These are phyloP conservation scores for Nymphalis polychloros DNA, from an alignment of 2,888 invertebrate species.

Conservation along the genomic window DNA sequence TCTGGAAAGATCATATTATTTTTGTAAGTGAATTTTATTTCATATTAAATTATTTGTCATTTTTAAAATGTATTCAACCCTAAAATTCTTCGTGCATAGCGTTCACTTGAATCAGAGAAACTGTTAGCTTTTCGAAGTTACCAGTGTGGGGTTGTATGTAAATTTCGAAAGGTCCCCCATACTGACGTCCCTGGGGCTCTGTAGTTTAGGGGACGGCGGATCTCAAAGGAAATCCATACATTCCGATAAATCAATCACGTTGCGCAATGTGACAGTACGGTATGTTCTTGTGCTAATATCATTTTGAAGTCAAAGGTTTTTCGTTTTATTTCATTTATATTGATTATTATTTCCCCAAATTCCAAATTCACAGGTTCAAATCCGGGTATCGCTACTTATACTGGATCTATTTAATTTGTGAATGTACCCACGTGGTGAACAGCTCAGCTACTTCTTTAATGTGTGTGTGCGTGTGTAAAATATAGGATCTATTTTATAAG, in stretches of 20 bases:
- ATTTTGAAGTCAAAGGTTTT: neutral
- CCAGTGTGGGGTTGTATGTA: conserved; percentile 22
- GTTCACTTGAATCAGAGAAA: conserved; percentile 1
- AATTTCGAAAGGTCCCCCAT: conserved; percentile 19
- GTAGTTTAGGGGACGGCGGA: conserved; percentile 19
- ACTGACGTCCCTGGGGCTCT: conserved; percentile 22
- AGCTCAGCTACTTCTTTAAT: no score
- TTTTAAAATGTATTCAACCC: neutral
- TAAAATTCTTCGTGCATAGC: neutral
- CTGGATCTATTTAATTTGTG: no score
- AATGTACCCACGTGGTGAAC: no score
- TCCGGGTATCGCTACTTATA: no score
- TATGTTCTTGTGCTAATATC: conserved; percentile 13
- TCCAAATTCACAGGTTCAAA: no score
- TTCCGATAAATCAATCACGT: conserved; percentile 30
- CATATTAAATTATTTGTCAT: no score
- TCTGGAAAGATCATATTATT: no score
- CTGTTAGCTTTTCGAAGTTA: conserved; percentile 7
- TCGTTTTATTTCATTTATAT: neutral
- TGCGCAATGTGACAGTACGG: conserved; percentile 6
- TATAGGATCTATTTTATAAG: no score
- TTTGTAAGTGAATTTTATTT: no score
- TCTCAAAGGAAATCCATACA: conserved; percentile 28
- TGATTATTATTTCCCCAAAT: no score
- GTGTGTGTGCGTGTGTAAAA: no score